These are phyloP conservation scores for Cacatua alba DNA, from an alignment of 2,113 vertebrate species.

Conservation along the genomic window DNA sequence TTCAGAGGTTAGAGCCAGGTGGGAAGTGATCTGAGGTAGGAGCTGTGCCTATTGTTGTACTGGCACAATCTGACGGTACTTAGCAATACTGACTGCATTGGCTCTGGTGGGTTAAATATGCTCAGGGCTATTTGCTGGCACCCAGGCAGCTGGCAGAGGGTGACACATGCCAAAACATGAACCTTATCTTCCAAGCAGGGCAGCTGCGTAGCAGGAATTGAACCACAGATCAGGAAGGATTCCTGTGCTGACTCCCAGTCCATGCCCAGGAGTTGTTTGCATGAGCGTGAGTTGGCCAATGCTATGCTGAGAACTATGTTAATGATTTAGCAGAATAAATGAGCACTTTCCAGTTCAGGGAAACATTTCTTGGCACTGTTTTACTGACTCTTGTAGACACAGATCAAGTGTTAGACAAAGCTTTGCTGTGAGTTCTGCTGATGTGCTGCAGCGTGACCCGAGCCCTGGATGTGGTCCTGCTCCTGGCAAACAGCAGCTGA, in stretches of 20 bases:
- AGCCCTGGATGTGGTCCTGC: neutral
- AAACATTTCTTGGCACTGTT: neutral
- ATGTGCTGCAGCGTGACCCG: neutral
- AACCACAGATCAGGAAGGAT: neutral
- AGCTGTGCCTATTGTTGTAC: neutral
- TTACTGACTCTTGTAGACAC: neutral
- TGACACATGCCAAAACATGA: neutral
- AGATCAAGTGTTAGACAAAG: neutral
- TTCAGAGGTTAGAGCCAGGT: neutral
- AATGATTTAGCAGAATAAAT: neutral
- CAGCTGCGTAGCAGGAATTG: neutral
- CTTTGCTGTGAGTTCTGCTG: neutral
- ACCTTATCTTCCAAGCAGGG: neutral
- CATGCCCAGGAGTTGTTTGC: neutral
- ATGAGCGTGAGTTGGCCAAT: neutral
- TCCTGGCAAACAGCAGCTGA: neutral
- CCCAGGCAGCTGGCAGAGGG: neutral
- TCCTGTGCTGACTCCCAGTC: neutral
- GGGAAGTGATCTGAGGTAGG: neutral
- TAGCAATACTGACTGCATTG: neutral
- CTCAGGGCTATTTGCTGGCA: neutral
- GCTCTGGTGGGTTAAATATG: neutral
- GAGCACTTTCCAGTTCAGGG: neutral
- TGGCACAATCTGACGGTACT: neutral
- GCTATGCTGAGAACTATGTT: neutral